Evolutionary conservation across 1,140 invertebrate genomes (phyloP).

Genomic region (Saxidomus purpurata): DNA sequence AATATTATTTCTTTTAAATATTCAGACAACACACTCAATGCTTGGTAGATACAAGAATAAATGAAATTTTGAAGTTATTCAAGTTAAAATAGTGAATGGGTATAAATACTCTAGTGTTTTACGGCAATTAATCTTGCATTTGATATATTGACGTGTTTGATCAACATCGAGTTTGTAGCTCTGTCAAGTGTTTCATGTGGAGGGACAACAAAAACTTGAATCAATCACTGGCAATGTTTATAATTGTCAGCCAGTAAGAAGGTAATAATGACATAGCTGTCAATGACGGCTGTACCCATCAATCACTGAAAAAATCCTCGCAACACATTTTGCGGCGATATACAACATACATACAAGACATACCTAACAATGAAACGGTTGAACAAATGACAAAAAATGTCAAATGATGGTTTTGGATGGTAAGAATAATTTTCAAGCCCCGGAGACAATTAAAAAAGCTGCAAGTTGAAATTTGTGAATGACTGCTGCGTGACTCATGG

Average conservation of each 20-base stretch:
- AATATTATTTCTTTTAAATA: background rate
- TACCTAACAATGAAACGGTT: background rate
- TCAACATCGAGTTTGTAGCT: slow-evolving; percentile 49
- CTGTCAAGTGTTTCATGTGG: slow-evolving; percentile 46
- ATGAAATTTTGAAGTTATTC: slow-evolving; percentile 26
- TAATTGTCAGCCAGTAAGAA: slow-evolving; percentile 52
- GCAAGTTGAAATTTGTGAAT: background rate
- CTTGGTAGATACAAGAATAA: background rate
- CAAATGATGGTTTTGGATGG: background rate
- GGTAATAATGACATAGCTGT: slow-evolving; percentile 19
- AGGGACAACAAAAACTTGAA: slow-evolving; percentile 41
- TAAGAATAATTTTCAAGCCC: background rate
- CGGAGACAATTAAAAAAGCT: background rate
- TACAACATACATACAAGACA: background rate
- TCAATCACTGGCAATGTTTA: slow-evolving; percentile 40
- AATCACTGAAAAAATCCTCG: slow-evolving; percentile 12
- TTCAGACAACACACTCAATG: background rate
- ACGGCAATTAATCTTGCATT: slow-evolving; percentile 59
- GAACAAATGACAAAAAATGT: slow-evolving; percentile 18
- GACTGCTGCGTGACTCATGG: background rate
- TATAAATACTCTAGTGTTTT: slow-evolving; percentile 25
- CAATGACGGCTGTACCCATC: slow-evolving; percentile 12
- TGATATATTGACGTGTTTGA: slow-evolving; percentile 65
- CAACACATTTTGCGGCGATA: slow-evolving; percentile 12
- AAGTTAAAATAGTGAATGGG: slow-evolving; percentile 52